These are phyloP conservation scores for Heliopora coerulea DNA, from an alignment of 92 coral and sea anemone genomes.

Conservation along the genomic window DNA sequence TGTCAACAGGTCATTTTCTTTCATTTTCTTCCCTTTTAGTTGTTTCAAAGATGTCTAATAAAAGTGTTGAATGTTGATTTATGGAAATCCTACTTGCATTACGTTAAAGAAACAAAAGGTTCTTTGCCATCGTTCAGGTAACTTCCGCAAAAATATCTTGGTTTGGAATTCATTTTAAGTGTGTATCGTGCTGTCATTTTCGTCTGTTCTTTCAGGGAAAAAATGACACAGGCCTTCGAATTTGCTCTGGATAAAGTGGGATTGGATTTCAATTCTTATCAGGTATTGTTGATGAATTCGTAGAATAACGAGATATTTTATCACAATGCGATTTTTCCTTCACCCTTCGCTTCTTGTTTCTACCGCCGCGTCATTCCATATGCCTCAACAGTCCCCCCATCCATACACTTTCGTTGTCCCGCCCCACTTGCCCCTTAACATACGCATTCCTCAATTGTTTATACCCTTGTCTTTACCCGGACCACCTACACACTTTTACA, in stretches of 20 bases:
- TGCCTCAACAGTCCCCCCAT: too few species aligned
- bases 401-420: too few species aligned
- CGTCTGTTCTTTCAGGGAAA: slow-evolving; percentile 62
- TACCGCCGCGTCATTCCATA: too few species aligned
- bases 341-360: too few species aligned
- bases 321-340: too few species aligned
- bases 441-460: too few species aligned
- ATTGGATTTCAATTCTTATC: slow-evolving; percentile 94
- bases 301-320: too few species aligned
- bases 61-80: slow-evolving; percentile 94
- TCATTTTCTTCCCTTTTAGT: slow-evolving; percentile 45
- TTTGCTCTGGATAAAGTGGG: slow-evolving; percentile 99
- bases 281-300: slow-evolving; percentile 53
- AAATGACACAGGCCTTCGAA: slow-evolving; percentile 97
- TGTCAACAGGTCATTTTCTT: neutral
- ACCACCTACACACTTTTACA: too few species aligned
- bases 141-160: too few species aligned
- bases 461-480: too few species aligned
- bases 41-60: slow-evolving; percentile 93
- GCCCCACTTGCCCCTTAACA: too few species aligned
- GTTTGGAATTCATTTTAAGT: too few species aligned
- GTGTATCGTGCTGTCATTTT: neutral
- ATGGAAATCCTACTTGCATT: slow-evolving; percentile 91
- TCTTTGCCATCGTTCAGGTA: slow-evolving; percentile 94
- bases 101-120: slow-evolving; percentile 96